Evolutionary conservation across 2,888 invertebrate genomes (phyloP), one percentile per base, ranked within the genome.

Genomic region (Blastobasis lacticolella): DNA sequence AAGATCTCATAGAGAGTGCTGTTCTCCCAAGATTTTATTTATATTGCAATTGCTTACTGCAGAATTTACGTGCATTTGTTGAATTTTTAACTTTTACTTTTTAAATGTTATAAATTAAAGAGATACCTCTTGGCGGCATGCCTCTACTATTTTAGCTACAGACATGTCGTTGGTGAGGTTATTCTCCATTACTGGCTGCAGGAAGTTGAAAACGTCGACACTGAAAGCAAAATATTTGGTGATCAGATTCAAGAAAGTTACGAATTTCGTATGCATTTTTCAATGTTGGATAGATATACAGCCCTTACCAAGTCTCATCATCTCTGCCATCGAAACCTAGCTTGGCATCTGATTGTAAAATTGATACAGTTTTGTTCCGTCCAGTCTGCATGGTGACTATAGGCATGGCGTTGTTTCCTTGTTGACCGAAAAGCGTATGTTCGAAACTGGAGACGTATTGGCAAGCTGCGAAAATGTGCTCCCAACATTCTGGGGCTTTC

Each of bases 401-500:
- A 0, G 92, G 89, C 9, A 92, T 82, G 6, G 92, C 89, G 3
- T 91, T 90, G 60, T 92, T 92, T 40, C 92, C 94, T 62, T 95
- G 95, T 66, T 94, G 93, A 37, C 96, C 96, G 66, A 97, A 97
- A 60, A 96, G 91, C 0, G 94, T 93, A 73, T 97, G 97, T 67
- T 98, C 98, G 67, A 98, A 84, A 67, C 95, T 95, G 5, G 96
- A 94, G 5, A 98, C 95, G 73, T 97, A 97, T 43, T 97, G 93
- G 63, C 97, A 97, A 23, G 97, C 97, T 66, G 94, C 93, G 73
- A 99, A 97, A 55, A 98, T 95, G 72, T 98, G 97, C 57, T 95
- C 94, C 98, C 98, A 98, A 68, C 98, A 98, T 60, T 96, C 95
- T 10, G 95, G 91, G 37, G 97, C 95, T 69, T 97, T 97, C 43